Percentiles rank a stretch among this genome's conserved stretches.
Conservation (phyloP, 2,888 invertebrate genomes). For the Latheticus oryzae region DNA sequence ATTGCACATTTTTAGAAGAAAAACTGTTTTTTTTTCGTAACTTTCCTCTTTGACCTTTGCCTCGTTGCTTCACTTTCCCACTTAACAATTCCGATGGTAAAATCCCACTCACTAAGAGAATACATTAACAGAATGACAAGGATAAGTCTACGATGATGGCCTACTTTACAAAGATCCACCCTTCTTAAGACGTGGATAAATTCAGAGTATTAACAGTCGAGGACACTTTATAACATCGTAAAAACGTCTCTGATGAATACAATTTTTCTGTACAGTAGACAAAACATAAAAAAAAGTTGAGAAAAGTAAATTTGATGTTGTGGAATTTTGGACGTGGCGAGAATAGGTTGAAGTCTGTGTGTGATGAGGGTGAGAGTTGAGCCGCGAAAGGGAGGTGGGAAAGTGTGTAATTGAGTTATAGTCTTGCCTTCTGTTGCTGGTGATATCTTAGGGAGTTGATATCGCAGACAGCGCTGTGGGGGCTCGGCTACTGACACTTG, state of each 20-base stretch:
- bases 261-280: too few species aligned
- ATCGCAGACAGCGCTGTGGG: slow-evolving; percentile 41
- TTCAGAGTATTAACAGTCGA: slow-evolving; percentile 55
- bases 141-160: slow-evolving; percentile 63
- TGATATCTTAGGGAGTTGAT: slow-evolving; percentile 56
- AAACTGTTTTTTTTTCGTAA: slow-evolving; percentile 2
- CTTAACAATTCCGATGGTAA: slow-evolving; percentile 55
- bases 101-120: slow-evolving; percentile 61
- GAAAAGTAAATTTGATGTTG: slow-evolving; percentile 22
- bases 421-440: slow-evolving; percentile 61
- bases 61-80: slow-evolving; percentile 36
- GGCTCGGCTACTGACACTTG: slow-evolving; percentile 42
- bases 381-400: slow-evolving; percentile 54
- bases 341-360: slow-evolving; percentile 36
- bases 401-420: slow-evolving; percentile 64
- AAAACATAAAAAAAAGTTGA: slow-evolving; percentile 11
- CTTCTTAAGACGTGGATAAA: slow-evolving; percentile 62
- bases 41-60: slow-evolving; percentile 19
- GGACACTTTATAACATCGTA: slow-evolving; percentile 40
- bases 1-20: not conserved
- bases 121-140: slow-evolving; percentile 63
- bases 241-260: slow-evolving; percentile 36
- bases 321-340: slow-evolving; percentile 23
- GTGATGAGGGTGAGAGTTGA: slow-evolving; percentile 43
- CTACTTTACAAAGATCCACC: slow-evolving; percentile 56